These are phyloP conservation scores for Tenthredo amoena DNA, from an alignment of 2,888 invertebrate genomes.

Conservation along the genomic window DNA sequence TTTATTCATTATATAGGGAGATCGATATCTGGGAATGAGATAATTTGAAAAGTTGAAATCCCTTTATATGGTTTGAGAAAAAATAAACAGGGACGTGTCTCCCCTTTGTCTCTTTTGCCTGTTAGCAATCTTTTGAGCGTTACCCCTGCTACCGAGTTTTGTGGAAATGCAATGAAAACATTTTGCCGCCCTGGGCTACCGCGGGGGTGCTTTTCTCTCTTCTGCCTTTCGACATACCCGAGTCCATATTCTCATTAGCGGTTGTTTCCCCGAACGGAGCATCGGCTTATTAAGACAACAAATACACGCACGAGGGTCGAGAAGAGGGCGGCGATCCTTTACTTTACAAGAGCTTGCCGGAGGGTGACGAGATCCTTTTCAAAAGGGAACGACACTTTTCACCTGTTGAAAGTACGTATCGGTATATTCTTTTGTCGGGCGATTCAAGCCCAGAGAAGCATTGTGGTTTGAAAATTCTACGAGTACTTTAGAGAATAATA, in stretches of 20 bases:
- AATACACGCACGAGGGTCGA: neutral
- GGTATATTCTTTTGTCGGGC: conserved; percentile 50
- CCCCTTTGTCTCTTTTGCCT: conserved; percentile 15
- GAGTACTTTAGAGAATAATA: neutral
- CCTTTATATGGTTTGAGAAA: neutral
- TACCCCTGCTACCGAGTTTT: conserved; percentile 1
- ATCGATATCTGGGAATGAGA: neutral
- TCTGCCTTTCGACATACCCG: neutral
- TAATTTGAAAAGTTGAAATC: neutral
- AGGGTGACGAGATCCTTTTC: conserved; percentile 25
- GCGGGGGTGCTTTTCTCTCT: neutral
- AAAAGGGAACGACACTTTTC: conserved; percentile 63
- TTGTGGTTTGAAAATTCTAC: neutral
- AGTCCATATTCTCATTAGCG: conserved; percentile 45
- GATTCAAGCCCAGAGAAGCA: neutral
- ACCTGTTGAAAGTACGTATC: conserved; percentile 67
- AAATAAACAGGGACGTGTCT: conserved; percentile 20
- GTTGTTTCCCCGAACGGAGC: conserved; percentile 49
- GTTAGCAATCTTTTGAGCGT: conserved; percentile 19
- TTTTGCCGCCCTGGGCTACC: conserved; percentile 17
- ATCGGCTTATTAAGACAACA: conserved; percentile 52
- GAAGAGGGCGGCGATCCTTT: conserved; percentile 27
- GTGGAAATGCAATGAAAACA: conserved; percentile 38
- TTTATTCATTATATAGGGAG: neutral
- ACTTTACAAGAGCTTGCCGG: conserved; percentile 16